Evolutionary conservation across 2,797 vertebrate species (phyloP).

Genomic region (Dermochelys coriacea): DNA sequence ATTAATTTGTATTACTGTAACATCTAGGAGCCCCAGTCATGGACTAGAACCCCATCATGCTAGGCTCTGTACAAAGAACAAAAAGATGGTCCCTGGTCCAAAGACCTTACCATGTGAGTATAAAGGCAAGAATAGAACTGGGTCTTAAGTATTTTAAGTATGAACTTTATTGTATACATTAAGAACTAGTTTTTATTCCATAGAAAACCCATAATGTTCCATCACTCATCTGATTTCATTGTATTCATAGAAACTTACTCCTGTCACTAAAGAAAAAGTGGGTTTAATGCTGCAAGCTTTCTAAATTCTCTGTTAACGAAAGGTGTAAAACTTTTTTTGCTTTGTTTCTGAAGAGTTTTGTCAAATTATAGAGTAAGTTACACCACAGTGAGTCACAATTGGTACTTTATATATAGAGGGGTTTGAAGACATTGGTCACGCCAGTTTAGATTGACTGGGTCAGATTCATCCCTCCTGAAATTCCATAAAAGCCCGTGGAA

Average conservation of each 20-base stretch:
- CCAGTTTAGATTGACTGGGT: background rate
- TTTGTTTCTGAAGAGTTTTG: background rate
- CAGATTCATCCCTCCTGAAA: background rate
- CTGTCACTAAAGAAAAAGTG: background rate
- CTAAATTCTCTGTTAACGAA: background rate
- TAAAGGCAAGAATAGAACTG: background rate
- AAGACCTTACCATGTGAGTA: background rate
- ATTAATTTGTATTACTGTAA: background rate
- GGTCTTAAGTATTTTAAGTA: background rate
- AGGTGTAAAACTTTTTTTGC: background rate
- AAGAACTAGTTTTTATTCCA: background rate
- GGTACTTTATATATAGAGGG: background rate
- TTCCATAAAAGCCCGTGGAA: background rate
- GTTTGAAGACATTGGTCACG: background rate
- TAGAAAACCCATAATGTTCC: accelerated
- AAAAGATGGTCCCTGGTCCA: background rate
- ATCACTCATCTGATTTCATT: background rate
- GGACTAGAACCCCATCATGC: too few species aligned
- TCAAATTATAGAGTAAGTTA: background rate
- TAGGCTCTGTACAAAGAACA: background rate
- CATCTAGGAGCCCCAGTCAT: background rate
- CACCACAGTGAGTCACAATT: background rate
- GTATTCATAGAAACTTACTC: background rate
- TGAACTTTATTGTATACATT: background rate
- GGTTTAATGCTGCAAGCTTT: background rate